A percentile compares a stretch with the other conserved stretches of the same genome.
phyloP scores from a whole-genome alignment of 1,140 invertebrate species.

The Drosophila funebris region DNA sequence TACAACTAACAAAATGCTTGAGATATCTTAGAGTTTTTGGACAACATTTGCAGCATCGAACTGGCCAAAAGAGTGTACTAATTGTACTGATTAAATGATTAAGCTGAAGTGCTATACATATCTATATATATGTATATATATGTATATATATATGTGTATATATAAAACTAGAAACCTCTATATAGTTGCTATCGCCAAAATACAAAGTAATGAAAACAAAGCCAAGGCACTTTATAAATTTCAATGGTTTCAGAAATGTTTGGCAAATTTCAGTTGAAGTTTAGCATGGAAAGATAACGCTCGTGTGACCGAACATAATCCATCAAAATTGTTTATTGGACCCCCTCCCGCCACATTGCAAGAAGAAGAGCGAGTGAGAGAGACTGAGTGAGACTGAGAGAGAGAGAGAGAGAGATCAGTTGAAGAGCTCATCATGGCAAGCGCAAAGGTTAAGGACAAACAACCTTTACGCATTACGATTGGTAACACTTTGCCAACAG shows the following conservation, averaged over 20 bases:
- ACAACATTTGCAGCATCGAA: not conserved
- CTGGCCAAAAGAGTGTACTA: not conserved
- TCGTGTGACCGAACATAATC: slow-evolving; percentile 25
- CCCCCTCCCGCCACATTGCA: not conserved
- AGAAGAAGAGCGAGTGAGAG: not conserved
- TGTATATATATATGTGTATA: not conserved
- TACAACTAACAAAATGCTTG: not conserved
- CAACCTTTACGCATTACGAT: slow-evolving; percentile 47
- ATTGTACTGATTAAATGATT: slow-evolving; percentile 17
- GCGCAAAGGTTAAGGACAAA: not conserved
- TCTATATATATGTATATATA: not conserved
- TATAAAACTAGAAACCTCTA: not conserved
- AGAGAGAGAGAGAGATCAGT: not conserved
- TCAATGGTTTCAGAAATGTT: slow-evolving; percentile 3
- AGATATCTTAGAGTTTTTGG: not conserved
- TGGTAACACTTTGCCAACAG: slow-evolving; percentile 10
- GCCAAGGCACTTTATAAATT: not conserved
- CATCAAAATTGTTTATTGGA: not conserved
- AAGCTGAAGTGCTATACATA: not conserved
- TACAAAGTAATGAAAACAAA: not conserved
- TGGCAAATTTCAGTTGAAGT: slow-evolving; percentile 48
- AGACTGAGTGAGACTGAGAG: too few species aligned
- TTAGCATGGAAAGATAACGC: slow-evolving; percentile 42
- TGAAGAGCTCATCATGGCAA: slow-evolving; percentile 8
- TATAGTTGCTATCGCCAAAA: not conserved